phyloP scores from a whole-genome alignment of 2,113 vertebrate genomes.

The Lepidothrix coronata region DNA sequence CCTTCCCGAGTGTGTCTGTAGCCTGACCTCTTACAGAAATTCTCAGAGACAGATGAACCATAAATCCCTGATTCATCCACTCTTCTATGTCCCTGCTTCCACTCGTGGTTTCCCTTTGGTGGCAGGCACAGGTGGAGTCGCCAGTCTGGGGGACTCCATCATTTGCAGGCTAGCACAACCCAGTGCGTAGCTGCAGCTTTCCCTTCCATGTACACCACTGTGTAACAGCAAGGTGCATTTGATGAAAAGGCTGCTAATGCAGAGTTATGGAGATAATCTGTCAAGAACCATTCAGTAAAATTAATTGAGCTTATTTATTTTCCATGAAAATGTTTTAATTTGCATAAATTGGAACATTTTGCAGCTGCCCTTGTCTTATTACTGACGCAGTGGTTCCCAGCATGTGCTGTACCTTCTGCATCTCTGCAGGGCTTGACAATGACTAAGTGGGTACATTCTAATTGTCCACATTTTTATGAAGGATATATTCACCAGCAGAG shows the following conservation, averaged over 20 bases:
- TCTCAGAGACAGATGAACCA: background rate
- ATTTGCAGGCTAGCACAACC: background rate
- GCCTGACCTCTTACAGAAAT: background rate
- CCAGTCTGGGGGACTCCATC: background rate
- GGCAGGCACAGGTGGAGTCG: background rate
- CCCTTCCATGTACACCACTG: background rate
- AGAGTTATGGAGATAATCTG: slow-evolving; percentile 15
- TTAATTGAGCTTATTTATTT: slow-evolving; percentile 61
- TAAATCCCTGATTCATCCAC: background rate
- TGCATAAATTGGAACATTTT: slow-evolving; percentile 65
- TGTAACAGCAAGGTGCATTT: background rate
- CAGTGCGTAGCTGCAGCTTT: background rate
- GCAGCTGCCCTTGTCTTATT: slow-evolving; percentile 52
- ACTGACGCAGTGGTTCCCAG: slow-evolving; percentile 22
- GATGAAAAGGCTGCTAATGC: slow-evolving; percentile 30
- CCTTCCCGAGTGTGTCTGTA: background rate
- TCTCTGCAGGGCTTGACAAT: slow-evolving; percentile 57
- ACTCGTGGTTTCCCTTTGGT: background rate
- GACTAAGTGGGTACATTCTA: slow-evolving; percentile 59
- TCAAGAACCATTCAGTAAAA: slow-evolving; percentile 44
- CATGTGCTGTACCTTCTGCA: slow-evolving; percentile 28
- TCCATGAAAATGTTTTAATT: slow-evolving; percentile 62
- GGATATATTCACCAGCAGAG: slow-evolving; percentile 52
- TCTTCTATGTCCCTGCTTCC: background rate
- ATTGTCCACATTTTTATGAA: slow-evolving; percentile 56